A percentile compares a stretch with the other conserved stretches of the same genome.
These are phyloP conservation scores for Cistogaster globosa DNA, from an alignment of 2,888 invertebrate species.

Conservation along the genomic window DNA sequence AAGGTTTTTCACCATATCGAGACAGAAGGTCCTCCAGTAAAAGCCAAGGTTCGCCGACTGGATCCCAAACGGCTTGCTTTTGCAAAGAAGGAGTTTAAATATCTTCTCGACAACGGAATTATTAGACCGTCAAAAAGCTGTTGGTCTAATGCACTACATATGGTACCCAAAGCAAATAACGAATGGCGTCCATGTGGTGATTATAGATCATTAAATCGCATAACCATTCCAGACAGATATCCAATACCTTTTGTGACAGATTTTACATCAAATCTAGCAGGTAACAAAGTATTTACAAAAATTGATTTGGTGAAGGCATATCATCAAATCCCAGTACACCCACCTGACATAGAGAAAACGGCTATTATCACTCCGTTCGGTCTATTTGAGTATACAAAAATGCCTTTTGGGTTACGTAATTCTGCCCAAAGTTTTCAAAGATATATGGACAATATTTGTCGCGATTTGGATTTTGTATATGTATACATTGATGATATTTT, in stretches of 20 bases:
- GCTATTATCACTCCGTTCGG: constrained; percentile 50
- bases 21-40: constrained; percentile 29
- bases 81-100: constrained; percentile 50
- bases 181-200: constrained; percentile 78
- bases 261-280: constrained; percentile 45
- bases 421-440: constrained; percentile 37
- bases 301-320: constrained; percentile 40
- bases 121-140: constrained; percentile 74
- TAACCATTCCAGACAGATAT: constrained; percentile 77
- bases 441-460: constrained; percentile 26
- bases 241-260: constrained; percentile 78
- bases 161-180: constrained; percentile 73
- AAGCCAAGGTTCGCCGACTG: constrained; percentile 48
- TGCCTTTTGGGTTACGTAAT: constrained; percentile 75
- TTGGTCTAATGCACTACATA: constrained; percentile 78
- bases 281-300: constrained; percentile 49
- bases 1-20: constrained; percentile 34
- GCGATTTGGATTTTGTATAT: constrained; percentile 11
- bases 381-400: constrained; percentile 64
- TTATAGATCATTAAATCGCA: constrained; percentile 75
- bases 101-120: constrained; percentile 77
- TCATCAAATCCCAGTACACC: constrained; percentile 74
- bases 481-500: constrained; percentile 32
- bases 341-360: constrained; percentile 51
- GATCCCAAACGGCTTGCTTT: constrained; percentile 4